Evolutionary conservation across 2,888 invertebrate genomes (phyloP).

Genomic region (Eurois occulta): DNA sequence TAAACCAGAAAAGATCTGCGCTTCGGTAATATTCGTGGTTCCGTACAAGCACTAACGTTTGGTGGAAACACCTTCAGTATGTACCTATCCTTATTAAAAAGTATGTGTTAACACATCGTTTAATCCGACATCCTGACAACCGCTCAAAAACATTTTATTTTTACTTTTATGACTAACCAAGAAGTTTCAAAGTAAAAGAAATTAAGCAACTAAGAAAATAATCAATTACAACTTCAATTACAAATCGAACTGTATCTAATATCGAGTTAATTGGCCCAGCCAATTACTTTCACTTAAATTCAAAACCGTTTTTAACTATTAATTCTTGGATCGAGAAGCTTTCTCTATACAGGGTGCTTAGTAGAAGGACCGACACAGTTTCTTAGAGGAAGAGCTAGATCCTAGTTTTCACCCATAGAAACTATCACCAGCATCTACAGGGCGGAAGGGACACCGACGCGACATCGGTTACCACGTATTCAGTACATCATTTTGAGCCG

Average conservation of each 20-base stretch:
- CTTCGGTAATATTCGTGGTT: neutral
- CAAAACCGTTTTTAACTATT: slow-evolving; percentile 17
- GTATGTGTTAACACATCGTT: neutral
- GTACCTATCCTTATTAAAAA: neutral
- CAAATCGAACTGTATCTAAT: slow-evolving; percentile 2
- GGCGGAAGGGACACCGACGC: too few species aligned
- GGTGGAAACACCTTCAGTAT: neutral
- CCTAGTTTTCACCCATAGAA: neutral
- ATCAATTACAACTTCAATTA: slow-evolving; percentile 13
- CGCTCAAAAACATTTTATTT: neutral
- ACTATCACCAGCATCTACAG: too few species aligned
- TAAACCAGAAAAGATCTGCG: neutral
- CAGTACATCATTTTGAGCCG: too few species aligned
- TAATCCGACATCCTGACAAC: too few species aligned
- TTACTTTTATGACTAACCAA: neutral
- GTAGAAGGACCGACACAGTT: neutral
- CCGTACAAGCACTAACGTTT: neutral
- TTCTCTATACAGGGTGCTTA: neutral
- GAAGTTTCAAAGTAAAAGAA: neutral
- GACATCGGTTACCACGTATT: too few species aligned
- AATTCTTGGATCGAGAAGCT: slow-evolving; percentile 30
- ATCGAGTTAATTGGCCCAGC: neutral
- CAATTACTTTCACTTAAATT: slow-evolving; percentile 32
- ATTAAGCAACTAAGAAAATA: neutral
- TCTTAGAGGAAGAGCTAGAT: neutral